A percentile compares a stretch with the other conserved stretches of the same genome.
Evolutionary conservation across 2,888 invertebrate genomes (phyloP).

Genomic region (Cristatella mucedo): DNA sequence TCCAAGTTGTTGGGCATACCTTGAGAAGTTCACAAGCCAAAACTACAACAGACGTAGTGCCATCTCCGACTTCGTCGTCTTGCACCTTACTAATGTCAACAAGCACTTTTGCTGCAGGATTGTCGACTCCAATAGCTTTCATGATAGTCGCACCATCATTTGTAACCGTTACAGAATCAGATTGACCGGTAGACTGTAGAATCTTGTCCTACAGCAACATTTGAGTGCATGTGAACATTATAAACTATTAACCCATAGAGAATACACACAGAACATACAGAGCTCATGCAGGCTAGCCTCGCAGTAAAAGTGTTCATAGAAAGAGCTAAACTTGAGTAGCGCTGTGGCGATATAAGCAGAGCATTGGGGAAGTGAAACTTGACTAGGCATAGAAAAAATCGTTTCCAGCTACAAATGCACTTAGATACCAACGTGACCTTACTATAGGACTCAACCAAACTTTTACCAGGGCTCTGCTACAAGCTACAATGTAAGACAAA

Average conservation of each 20-base stretch:
- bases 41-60: conserved; percentile 98
- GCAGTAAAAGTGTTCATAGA: no score
- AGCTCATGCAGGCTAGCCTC: background rate
- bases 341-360: no score
- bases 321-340: no score
- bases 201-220: conserved; percentile 42
- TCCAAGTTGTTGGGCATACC: conserved; percentile 22
- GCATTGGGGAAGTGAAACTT: no score
- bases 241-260: conserved; percentile 3
- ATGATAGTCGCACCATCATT: conserved; percentile 98
- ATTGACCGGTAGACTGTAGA: conserved; percentile 34
- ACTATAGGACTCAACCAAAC: no score
- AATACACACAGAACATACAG: background rate
- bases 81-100: conserved; percentile 98
- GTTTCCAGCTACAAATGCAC: no score
- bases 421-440: no score
- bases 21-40: conserved; percentile 75
- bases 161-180: conserved; percentile 66
- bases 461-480: no score
- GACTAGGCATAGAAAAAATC: no score
- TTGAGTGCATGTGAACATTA: background rate
- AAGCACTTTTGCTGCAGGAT: conserved; percentile 94
- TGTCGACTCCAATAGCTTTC: conserved; percentile 86
- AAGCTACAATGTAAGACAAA: no score
- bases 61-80: conserved; percentile 98